These are phyloP conservation scores for Dolichoris vasculosae DNA, from an alignment of 1,140 invertebrate species.

Conservation along the genomic window DNA sequence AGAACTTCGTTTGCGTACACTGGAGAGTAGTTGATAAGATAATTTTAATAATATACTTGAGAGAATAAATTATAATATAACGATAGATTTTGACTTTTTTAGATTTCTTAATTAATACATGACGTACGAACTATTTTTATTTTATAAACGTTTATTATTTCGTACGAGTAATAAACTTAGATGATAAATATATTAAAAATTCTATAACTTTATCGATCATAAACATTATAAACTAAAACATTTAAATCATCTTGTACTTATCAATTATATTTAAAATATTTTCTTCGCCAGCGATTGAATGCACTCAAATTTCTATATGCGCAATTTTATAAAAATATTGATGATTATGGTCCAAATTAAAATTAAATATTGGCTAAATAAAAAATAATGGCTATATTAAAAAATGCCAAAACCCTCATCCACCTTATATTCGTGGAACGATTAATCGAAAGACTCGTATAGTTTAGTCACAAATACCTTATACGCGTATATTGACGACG, in stretches of 20 bases:
- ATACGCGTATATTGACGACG: background rate
- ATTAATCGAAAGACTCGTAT: constrained; percentile 9
- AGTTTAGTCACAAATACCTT: background rate
- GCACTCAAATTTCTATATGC: too few relatives aligned
- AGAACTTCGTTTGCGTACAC: background rate
- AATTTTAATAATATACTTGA: constrained; percentile 1
- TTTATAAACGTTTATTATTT: background rate
- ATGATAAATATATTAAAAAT: too few relatives aligned
- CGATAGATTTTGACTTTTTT: background rate
- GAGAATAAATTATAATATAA: background rate
- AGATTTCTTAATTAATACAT: background rate
- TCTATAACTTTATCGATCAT: too few relatives aligned
- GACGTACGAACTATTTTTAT: background rate
- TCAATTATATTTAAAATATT: too few relatives aligned
- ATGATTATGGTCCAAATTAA: too few relatives aligned
- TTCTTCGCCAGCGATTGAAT: too few relatives aligned
- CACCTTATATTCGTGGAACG: background rate
- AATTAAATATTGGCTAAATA: too few relatives aligned
- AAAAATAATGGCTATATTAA: too few relatives aligned
- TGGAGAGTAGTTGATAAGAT: background rate
- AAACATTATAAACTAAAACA: too few relatives aligned
- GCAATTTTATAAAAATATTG: too few relatives aligned
- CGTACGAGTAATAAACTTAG: background rate
- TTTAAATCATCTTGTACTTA: too few relatives aligned
- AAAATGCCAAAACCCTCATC: background rate